Evolutionary conservation across 2,888 invertebrate genomes (phyloP).

Genomic region (Amblyjoppa fuscipennis): DNA sequence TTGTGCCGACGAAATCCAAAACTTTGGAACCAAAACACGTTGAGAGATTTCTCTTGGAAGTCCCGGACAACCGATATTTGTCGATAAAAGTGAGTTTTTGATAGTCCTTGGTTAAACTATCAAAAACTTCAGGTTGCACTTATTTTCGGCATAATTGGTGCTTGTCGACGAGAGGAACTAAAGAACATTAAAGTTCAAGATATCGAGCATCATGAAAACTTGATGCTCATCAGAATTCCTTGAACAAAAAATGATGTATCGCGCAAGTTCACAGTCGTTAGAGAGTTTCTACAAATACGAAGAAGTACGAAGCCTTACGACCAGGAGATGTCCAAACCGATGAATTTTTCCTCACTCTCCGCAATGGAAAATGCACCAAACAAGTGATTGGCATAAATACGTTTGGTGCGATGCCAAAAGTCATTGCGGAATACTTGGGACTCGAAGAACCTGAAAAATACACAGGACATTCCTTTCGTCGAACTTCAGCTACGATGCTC

Average conservation of each 20-base stretch:
- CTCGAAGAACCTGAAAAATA: constrained; percentile 6
- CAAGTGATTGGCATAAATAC: constrained; percentile 29
- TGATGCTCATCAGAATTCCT: background rate
- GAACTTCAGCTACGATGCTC: constrained; percentile 6
- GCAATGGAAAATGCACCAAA: constrained; percentile 11
- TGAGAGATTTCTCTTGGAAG: constrained; percentile 57
- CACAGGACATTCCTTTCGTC: constrained; percentile 20
- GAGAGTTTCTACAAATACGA: constrained; percentile 51
- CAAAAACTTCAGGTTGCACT: background rate
- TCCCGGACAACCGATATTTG: constrained; percentile 53
- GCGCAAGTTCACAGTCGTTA: constrained; percentile 63
- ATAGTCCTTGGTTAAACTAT: background rate
- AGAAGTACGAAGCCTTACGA: constrained; percentile 58
- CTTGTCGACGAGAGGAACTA: constrained; percentile 68
- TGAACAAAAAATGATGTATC: constrained; percentile 49
- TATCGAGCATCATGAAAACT: constrained; percentile 38
- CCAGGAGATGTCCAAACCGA: constrained; percentile 56
- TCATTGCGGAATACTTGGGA: background rate
- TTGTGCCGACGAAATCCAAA: constrained; percentile 40
- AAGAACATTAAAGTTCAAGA: constrained; percentile 61
- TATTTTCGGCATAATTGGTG: constrained; percentile 52
- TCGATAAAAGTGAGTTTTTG: constrained; percentile 13
- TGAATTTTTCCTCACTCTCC: constrained; percentile 58
- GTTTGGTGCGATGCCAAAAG: constrained; percentile 26
- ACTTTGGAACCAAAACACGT: constrained; percentile 42